A percentile compares a stretch with the other conserved stretches of the same genome.
These are phyloP conservation scores for Scaptomyza hsui DNA, from an alignment of 1,140 invertebrate genomes.

Conservation along the genomic window DNA sequence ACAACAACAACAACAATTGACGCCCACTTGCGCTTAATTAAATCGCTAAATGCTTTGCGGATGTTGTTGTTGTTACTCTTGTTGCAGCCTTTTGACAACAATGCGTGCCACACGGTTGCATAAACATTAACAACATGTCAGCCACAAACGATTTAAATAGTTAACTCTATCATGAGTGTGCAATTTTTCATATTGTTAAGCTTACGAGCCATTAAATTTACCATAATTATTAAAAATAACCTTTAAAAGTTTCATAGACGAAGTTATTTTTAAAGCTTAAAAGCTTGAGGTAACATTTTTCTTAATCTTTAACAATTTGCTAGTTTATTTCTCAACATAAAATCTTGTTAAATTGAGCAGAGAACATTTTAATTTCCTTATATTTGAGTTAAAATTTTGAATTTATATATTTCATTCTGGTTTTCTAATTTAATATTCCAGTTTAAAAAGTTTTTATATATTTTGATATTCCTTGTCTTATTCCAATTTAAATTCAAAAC, in stretches of 20 bases:
- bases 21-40: conserved; percentile 71
- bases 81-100: conserved; percentile 12
- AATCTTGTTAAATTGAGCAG: too few species aligned
- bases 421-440: too few species aligned
- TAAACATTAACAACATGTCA: conserved; percentile 19
- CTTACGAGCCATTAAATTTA: neutral
- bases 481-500: too few species aligned
- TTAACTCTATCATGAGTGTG: neutral
- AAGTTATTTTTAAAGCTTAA: too few species aligned
- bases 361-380: too few species aligned
- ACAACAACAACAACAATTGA: conserved; percentile 31
- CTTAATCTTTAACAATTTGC: too few species aligned
- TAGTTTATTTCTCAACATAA: too few species aligned
- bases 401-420: too few species aligned
- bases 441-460: too few species aligned
- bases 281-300: too few species aligned
- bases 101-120: conserved; percentile 15
- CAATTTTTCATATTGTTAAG: conserved; percentile 17
- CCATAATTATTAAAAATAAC: conserved; percentile 11
- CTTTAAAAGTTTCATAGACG: neutral
- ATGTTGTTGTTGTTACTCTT: conserved; percentile 39
- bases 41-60: conserved; percentile 66
- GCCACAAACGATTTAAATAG: neutral
- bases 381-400: too few species aligned
- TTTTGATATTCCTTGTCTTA: too few species aligned